These are phyloP conservation scores for Dolichopus griseipennis DNA, from an alignment of 2,888 invertebrate genomes.

Conservation along the genomic window DNA sequence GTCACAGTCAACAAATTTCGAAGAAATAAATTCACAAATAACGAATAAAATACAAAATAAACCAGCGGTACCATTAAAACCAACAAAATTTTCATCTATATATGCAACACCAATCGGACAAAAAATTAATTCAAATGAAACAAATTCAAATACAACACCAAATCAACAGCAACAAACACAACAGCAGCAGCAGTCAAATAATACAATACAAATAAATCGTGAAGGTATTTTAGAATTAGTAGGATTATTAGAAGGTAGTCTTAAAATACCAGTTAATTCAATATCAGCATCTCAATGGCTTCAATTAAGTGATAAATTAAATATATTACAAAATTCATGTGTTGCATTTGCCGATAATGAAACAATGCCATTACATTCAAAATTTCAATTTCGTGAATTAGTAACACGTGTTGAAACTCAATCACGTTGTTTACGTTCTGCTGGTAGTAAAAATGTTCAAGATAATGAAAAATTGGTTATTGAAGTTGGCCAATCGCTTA, in stretches of 20 bases:
- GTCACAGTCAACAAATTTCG: slow-evolving; percentile 4
- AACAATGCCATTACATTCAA: slow-evolving; percentile 71
- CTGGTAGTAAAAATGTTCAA: slow-evolving; percentile 59
- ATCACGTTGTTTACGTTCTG: slow-evolving; percentile 57
- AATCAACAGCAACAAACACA: slow-evolving; percentile 38
- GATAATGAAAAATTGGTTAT: slow-evolving; percentile 59
- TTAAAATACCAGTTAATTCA: slow-evolving; percentile 47
- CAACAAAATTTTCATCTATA: slow-evolving; percentile 51
- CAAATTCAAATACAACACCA: slow-evolving; percentile 18
- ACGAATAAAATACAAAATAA: slow-evolving; percentile 43
- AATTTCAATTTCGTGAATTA: slow-evolving; percentile 76
- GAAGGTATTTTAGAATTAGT: slow-evolving; percentile 59
- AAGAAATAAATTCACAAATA: slow-evolving; percentile 3
- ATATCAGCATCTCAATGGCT: slow-evolving; percentile 61
- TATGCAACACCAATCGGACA: slow-evolving; percentile 67
- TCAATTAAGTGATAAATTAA: slow-evolving; percentile 70
- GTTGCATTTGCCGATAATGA: slow-evolving; percentile 71
- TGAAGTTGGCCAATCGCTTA: slow-evolving; percentile 52
- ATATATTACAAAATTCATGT: slow-evolving; percentile 73
- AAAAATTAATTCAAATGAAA: slow-evolving; percentile 24
- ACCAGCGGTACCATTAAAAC: slow-evolving; percentile 62
- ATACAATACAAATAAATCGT: slow-evolving; percentile 44
- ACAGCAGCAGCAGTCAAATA: slow-evolving; percentile 35
- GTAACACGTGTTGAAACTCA: slow-evolving; percentile 61
- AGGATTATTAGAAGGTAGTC: slow-evolving; percentile 55